phyloP scores from a whole-genome alignment of 2,797 vertebrate species.

The Macropus fuliginosus region DNA sequence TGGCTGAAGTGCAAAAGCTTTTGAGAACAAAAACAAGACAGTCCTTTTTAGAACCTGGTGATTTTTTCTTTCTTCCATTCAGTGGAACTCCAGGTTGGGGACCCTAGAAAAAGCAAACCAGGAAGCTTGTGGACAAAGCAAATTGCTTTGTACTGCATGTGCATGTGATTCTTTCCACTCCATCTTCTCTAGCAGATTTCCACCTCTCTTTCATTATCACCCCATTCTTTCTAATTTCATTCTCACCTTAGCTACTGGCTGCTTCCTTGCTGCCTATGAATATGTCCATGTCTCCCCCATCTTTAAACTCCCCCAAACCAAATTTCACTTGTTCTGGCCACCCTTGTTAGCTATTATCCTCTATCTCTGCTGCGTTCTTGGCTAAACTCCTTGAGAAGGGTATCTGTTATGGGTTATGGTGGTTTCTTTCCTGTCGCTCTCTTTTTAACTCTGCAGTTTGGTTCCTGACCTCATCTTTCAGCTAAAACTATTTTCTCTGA shows the following conservation, averaged over 20 bases:
- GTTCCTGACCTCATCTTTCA: background rate
- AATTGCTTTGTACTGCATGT: background rate
- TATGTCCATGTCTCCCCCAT: background rate
- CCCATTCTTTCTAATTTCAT: background rate
- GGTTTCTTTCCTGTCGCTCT: background rate
- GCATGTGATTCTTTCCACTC: too few relatives aligned
- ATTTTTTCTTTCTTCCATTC: background rate
- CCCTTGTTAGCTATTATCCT: background rate
- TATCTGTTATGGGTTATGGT: background rate
- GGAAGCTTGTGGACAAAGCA: background rate
- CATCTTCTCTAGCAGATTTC: background rate
- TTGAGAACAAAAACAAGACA: background rate
- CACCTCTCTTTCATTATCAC: background rate
- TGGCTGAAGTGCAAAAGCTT: background rate
- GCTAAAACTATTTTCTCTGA: background rate
- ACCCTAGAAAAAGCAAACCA: background rate
- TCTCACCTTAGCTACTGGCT: background rate
- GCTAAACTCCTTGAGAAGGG: background rate
- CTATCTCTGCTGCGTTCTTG: background rate
- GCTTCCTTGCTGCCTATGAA: background rate
- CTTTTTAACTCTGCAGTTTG: background rate
- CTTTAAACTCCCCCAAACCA: background rate
- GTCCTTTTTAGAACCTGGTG: background rate
- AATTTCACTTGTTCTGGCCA: background rate
- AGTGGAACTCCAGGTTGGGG: too few relatives aligned